Evolutionary conservation across 2,797 vertebrate species (phyloP), one percentile per base, ranked within the genome.

Genomic region (Linurgus olivaceus): DNA sequence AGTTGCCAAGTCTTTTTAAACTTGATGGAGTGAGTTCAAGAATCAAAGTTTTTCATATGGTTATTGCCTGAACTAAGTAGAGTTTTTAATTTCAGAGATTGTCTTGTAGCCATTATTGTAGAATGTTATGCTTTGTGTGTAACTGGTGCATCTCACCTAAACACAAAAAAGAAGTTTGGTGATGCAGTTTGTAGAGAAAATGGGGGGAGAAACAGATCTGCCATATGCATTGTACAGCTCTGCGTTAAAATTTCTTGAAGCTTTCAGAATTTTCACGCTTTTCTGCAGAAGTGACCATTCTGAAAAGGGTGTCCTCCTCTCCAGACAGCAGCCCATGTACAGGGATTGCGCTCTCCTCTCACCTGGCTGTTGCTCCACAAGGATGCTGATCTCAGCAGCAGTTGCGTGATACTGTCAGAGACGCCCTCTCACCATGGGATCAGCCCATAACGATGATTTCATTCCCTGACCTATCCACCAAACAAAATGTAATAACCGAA

Each of bases 301-400:
- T 5, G 1, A 58, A 84, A 44, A 80, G 16, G 8, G 31, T 58
- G 42, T 54, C 9, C 25, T 80, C 29, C 31, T 19, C 26, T 76
- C 33, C 6, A 1, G 55, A 48, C 24, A 76, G 50, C 31, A 63
- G 31, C 35, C 52, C 17, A 11, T n/a, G 65, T 0, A 0, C 26
- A 59, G 67, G 26, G 47, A 66, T 47, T 73, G 23, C 5, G 18
- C 11, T 82, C 8, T 81, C 40, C 37, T 33, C 48, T 82, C 25
- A 19, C 16, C 59, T 25, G 33, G 31, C 50, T 75, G 35, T 31
- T 37, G 37, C 51, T 79, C 52, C 35, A 35, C 37, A 54, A 57
- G 52, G 44, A 65, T 33, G 31, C 33, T 86, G 51, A n/a, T 52
- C 35, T 48, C 55, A 58, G 71, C 5, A 9, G 58, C 68, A 55